Evolutionary conservation across 1,140 invertebrate genomes (phyloP).

Genomic region (Leptinotarsa lineolata): DNA sequence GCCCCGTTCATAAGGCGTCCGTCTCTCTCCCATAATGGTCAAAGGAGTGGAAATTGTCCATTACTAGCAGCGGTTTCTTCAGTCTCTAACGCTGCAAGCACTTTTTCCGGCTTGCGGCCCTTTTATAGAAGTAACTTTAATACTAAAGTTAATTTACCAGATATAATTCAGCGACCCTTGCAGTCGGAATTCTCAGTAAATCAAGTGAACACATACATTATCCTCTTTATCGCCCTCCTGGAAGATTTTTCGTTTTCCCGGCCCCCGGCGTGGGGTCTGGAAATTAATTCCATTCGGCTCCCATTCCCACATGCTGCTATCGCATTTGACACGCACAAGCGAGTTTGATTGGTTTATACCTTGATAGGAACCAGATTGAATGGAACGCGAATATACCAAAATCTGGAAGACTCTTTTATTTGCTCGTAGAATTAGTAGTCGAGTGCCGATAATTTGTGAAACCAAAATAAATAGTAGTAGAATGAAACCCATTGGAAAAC

Average conservation of each 20-base stretch:
- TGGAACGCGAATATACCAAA: neutral
- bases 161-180: neutral
- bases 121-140: neutral
- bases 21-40: neutral
- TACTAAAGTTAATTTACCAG: neutral
- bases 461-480: too few species aligned
- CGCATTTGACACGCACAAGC: neutral
- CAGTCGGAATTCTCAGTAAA: neutral
- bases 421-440: too few species aligned
- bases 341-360: neutral
- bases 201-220: neutral
- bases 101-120: neutral
- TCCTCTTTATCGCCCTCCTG: slow-evolving; percentile 1
- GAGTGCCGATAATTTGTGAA: too few species aligned
- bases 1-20: too few species aligned
- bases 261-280: slow-evolving; percentile 2
- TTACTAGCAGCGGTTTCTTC: neutral
- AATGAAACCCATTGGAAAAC: too few species aligned
- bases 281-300: neutral
- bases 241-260: neutral
- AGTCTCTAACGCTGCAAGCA: neutral
- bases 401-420: too few species aligned
- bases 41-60: neutral
- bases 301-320: neutral
- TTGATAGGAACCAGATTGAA: neutral